phyloP scores from a whole-genome alignment of 2,113 vertebrate species.

The Nycticorax nycticorax region DNA sequence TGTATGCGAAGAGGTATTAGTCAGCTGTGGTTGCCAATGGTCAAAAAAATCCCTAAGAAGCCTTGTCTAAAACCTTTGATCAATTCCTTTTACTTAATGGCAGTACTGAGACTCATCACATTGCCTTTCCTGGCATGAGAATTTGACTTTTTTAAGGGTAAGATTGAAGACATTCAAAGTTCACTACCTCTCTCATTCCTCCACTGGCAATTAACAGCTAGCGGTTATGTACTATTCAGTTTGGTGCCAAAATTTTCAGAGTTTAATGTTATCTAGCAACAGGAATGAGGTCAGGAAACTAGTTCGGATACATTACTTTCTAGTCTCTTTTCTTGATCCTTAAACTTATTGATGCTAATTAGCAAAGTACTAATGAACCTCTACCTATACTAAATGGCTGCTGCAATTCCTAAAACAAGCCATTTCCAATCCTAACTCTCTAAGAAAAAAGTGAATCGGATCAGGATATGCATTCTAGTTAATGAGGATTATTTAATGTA shows the following conservation, averaged over 20 bases:
- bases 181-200: neutral
- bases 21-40: neutral
- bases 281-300: conserved; percentile 66
- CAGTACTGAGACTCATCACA: neutral
- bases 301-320: conserved; percentile 51
- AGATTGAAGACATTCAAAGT: conserved; percentile 36
- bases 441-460: conserved; percentile 26
- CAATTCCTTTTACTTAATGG: conserved; percentile 29
- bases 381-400: conserved; percentile 21
- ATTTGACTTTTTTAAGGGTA: conserved; percentile 10
- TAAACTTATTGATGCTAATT: conserved; percentile 13
- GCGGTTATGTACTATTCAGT: neutral
- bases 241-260: conserved; percentile 34
- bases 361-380: conserved; percentile 61
- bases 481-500: neutral
- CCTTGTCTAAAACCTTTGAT: conserved; percentile 21
- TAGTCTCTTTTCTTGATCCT: conserved; percentile 36
- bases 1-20: neutral
- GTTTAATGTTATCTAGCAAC: conserved; percentile 41
- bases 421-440: conserved; percentile 3
- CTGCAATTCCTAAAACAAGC: conserved; percentile 36
- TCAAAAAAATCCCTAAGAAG: neutral
- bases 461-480: neutral
- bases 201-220: conserved; percentile 56
- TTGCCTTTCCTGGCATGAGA: neutral